Evolutionary conservation across 1,140 invertebrate genomes (phyloP), one percentile per base, ranked within the genome.

Genomic region (Bombus confusus): DNA sequence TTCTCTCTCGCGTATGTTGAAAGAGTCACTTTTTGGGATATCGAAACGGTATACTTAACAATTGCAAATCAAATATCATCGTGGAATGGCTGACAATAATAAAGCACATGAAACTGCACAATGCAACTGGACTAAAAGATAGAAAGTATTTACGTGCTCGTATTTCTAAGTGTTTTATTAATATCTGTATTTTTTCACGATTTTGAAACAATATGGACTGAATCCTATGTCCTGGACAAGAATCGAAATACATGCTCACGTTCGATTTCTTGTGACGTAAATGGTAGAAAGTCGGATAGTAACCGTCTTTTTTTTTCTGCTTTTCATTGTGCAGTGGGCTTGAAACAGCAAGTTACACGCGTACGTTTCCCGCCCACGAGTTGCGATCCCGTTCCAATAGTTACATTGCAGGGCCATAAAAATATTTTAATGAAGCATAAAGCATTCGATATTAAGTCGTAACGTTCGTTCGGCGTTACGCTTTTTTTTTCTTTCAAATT

Each of bases 371-470:
- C 71, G 80, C 80, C 71, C 72, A 82, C 80, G 71, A 82, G 28
- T 39, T 62, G 34, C 18, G 10, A 34, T 39, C 34, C 59, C 31
- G 31, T 64, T 75, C 28, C 39, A 47, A n/a, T 34, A 64, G 72
- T 41, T 18, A 39, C 31, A 25, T 64, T 66, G 59, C 37, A 39
- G 57, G 22, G 22, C 18, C 15, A 64, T 82, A 82, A 82, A 52
- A 74, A 75, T 82, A 66, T 75, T 66, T 47, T 39, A 83, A 76
- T 39, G 73, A 83, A 76, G 76, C 22, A 59, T 83, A 76, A 83
- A 82, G 57, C 22, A 43, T 66, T 79, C 31, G 57, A 22, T 41
- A 41, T 73, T 69, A 69, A 75, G 43, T 75, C 41, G 43, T 52
- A 52, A 80, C 47, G n/a, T 80, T 59, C 13, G 68, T 15, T 37